Base-by-base conservation (phyloP, 1,140 invertebrate species). In the Camponotus pennsylvanicus region DNA sequence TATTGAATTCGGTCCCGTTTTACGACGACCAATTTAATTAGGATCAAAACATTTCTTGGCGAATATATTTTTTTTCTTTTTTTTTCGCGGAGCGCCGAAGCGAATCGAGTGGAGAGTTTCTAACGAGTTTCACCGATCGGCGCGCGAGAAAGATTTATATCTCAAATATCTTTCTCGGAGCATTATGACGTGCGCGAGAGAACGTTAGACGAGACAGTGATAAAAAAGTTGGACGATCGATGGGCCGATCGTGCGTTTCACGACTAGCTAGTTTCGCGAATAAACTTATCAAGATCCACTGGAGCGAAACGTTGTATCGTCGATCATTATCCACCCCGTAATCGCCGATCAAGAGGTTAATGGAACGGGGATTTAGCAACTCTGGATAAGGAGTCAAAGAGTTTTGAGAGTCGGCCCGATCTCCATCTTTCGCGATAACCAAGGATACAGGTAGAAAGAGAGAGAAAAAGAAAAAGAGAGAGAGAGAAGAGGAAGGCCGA, bases 251-350 rank as follows among this genome's bases (percentile, higher is more conserved):
- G 66, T 59, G 63, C 71, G 86, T 67, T 85, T 85, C 63, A 42
- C 55, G 86, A 45, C 18, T 57, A 66, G 86, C 18, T 57, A 66
- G 86, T 88, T 87, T 87, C 78, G 49, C 49, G 73, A 91, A 91
- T 92, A 37, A 92, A 92, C 91, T 92, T 91, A 89, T 92, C 91
- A 89, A 88, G 86, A 89, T 37, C 61, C 85, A 59, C 18, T 84
- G 82, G 45, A 88, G 88, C 86, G 88, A 87, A 76, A 89, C 87
- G 64, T 57, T 52, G 67, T 66, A 90, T 91, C 87, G 76, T 86
- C 69, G 89, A 91, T 90, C 83, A 88, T 91, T 91, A 90, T 90
- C 90, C 73, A 87, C 63, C 18, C 32, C 64, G 76, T 86, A 86
- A 88, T 70, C 73, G 78, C n/a, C 73, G 89, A 90, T 92, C 87